phyloP scores from a whole-genome alignment of 2,888 invertebrate species.

The Orthosia gothica region DNA sequence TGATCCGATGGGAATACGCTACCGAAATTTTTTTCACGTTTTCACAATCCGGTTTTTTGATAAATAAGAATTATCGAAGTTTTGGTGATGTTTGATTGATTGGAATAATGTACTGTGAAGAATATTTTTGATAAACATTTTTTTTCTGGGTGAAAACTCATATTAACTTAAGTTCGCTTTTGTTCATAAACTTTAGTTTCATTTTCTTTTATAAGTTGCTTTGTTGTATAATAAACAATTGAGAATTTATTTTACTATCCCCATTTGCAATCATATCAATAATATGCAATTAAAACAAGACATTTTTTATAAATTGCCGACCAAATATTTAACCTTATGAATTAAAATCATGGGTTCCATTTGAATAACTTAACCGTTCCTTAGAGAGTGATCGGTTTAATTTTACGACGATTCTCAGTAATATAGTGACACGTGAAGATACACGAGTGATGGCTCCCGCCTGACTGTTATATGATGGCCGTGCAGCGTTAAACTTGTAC shows the following conservation, averaged over 20 bases:
- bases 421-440: background rate
- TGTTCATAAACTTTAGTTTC: too few relatives aligned
- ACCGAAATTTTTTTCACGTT: background rate
- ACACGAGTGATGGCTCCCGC: background rate
- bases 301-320: too few relatives aligned
- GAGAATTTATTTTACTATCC: background rate
- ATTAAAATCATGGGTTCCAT: background rate
- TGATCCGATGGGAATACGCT: slow-evolving; percentile 17
- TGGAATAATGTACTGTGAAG: background rate
- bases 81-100: background rate
- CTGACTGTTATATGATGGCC: background rate
- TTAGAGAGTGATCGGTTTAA: background rate
- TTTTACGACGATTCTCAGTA: background rate
- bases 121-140: background rate
- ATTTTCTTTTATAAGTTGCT: too few relatives aligned
- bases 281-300: background rate
- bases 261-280: background rate
- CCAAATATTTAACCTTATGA: background rate
- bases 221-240: too few relatives aligned
- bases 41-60: background rate
- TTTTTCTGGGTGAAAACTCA: background rate
- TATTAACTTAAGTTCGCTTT: too few relatives aligned
- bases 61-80: background rate
- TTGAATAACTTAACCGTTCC: background rate
- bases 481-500: too few relatives aligned